phyloP scores from a whole-genome alignment of 2,113 vertebrate genomes.

The Otus sunia region DNA sequence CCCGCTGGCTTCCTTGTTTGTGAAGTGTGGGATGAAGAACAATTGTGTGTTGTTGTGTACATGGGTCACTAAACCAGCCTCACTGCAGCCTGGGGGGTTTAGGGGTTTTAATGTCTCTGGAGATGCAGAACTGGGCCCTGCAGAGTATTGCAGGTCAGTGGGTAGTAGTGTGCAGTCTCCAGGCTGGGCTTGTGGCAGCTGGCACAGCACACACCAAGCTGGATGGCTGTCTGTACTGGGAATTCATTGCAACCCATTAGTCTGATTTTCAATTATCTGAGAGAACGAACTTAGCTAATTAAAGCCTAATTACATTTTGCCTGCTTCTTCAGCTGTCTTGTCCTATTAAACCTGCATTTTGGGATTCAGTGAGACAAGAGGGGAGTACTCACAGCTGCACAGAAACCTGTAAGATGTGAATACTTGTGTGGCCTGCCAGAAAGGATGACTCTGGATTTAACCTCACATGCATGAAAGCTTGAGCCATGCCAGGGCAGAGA shows the following conservation, averaged over 20 bases:
- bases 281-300: slow-evolving; percentile 32
- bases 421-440: neutral
- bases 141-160: neutral
- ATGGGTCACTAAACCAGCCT: neutral
- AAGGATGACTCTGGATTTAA: neutral
- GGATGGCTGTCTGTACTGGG: neutral
- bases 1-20: neutral
- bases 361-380: neutral
- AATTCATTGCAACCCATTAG: slow-evolving; percentile 47
- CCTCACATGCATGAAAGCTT: neutral
- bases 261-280: slow-evolving; percentile 39
- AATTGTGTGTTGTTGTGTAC: neutral
- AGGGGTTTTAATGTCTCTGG: neutral
- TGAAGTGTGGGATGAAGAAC: neutral
- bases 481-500: neutral
- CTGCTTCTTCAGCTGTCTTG: slow-evolving; percentile 29
- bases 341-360: slow-evolving; percentile 8
- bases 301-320: slow-evolving; percentile 51
- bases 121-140: neutral
- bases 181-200: neutral
- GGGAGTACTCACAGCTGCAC: neutral
- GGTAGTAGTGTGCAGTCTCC: neutral
- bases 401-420: neutral
- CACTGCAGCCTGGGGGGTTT: neutral
- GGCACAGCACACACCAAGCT: neutral